Conservation (phyloP, 2,113 vertebrate species). For the Misgurnus anguillicaudatus region DNA sequence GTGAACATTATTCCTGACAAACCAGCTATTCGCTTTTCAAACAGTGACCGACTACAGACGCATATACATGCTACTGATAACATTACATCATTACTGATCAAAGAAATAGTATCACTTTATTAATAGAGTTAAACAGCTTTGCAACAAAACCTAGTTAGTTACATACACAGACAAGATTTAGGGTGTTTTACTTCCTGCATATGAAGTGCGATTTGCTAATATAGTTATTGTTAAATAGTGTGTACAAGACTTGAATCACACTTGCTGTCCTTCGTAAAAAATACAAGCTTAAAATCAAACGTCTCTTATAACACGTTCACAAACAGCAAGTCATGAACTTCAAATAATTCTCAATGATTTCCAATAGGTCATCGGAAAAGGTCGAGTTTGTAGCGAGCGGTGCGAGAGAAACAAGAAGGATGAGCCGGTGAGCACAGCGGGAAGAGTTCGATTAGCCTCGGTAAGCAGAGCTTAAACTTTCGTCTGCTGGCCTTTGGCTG, state of each 20-base stretch:
- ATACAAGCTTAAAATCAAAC: background rate
- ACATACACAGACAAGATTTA: background rate
- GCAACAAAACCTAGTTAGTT: background rate
- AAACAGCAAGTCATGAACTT: slow-evolving; percentile 38
- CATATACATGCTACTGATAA: background rate
- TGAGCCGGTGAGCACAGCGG: background rate
- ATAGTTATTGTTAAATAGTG: no score
- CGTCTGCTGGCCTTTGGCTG: slow-evolving; percentile 24
- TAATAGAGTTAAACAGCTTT: background rate
- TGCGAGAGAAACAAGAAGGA: background rate
- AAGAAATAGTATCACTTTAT: background rate
- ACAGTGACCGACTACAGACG: background rate
- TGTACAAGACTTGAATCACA: no score
- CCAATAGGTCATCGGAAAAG: slow-evolving; percentile 43
- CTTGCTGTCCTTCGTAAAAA: no score
- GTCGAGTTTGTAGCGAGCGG: background rate
- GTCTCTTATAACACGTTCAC: slow-evolving; percentile 6
- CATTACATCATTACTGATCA: background rate
- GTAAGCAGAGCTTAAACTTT: slow-evolving; percentile 10
- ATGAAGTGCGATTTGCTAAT: no score
- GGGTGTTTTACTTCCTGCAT: no score
- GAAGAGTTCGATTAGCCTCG: slow-evolving; percentile 27
- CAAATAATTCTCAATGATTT: slow-evolving; percentile 52
- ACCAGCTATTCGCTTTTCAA: slow-evolving; percentile 9
- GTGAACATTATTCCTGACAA: background rate